Evolutionary conservation across 2,113 vertebrate genomes (phyloP), one percentile per base, ranked within the genome.

Genomic region (Hippocampus comes): DNA sequence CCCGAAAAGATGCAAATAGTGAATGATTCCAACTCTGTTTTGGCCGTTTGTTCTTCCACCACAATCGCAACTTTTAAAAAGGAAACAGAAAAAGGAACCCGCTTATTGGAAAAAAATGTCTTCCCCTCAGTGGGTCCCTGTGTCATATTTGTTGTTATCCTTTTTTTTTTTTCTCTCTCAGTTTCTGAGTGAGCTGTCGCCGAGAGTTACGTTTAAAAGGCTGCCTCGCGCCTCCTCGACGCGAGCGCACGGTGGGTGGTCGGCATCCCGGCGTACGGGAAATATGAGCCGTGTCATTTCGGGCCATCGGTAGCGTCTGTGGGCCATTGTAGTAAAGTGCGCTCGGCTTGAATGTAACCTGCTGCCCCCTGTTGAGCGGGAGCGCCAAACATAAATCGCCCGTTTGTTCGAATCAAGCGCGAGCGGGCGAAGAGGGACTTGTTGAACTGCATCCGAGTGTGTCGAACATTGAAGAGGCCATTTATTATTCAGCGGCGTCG

Each of bases 401-500:
- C 5, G 63, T 3, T 23, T 34, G 27, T 23, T 46, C 41, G 23
- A 46, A 65, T 65, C 63, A 43, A 23, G 21, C 21, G 6, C 63
- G 11, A 64, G 63, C 38, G 3, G 48, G 63, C 21, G 12, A 60
- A 63, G 46, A 70, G 49, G 46, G 81, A 38, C 51, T 81, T 79
- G 68, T 75, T 84, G 84, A 78, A 76, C 73, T 82, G 82, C 78
- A 72, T 81, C 81, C 74, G 78, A 77, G 57, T 73, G 73, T 81
- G 77, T 74, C 77, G 63, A 67, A 75, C 86, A 82, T 71, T 60
- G 82, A 89, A 83, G 72, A 72, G 76, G 75, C 68, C 43, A 85
- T 90, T 78, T 81, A 85, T 88, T 84, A 90, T 91, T 89, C 80
- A 88, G 61, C 81, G 80, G 71, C 67, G 72, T 83, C 80, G 80